Percentiles rank a stretch among this genome's conserved stretches.
These are phyloP conservation scores for Cephus nigrinus DNA, from an alignment of 2,888 invertebrate genomes.

Conservation along the genomic window DNA sequence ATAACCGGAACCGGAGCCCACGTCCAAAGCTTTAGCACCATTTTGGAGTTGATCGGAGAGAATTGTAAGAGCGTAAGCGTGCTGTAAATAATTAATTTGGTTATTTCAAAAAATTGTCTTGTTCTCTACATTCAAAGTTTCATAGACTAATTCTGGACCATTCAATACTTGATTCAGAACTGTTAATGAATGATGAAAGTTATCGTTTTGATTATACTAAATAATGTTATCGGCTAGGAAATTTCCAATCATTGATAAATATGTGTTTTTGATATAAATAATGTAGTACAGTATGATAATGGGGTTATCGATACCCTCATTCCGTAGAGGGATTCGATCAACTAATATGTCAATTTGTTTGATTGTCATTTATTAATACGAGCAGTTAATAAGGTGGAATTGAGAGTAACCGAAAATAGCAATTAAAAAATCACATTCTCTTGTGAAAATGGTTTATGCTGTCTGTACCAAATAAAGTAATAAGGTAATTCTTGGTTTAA, in stretches of 20 bases:
- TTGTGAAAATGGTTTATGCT: too few relatives aligned
- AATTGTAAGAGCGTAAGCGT: constrained; percentile 90
- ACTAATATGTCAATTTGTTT: background rate
- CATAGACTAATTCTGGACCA: too few relatives aligned
- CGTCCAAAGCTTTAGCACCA: constrained; percentile 69
- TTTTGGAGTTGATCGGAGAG: constrained; percentile 78
- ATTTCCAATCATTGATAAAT: constrained; percentile 30
- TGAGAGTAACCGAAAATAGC: too few relatives aligned
- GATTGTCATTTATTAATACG: too few relatives aligned
- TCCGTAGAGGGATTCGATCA: constrained; percentile 25
- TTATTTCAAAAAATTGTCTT: background rate
- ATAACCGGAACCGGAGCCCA: constrained; percentile 73
- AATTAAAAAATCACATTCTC: too few relatives aligned
- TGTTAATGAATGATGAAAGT: background rate
- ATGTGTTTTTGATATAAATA: constrained; percentile 27
- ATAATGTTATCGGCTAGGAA: constrained; percentile 21
- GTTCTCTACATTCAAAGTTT: background rate
- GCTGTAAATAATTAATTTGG: constrained; percentile 69
- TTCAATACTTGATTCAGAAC: too few relatives aligned
- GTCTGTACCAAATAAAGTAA: too few relatives aligned
- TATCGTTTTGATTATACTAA: background rate
- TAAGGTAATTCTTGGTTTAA: too few relatives aligned
- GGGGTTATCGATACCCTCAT: constrained; percentile 41
- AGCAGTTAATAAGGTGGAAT: too few relatives aligned
- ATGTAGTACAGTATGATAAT: constrained; percentile 31